These are phyloP conservation scores for Nasua narica DNA, from an alignment of 2,797 vertebrate genomes.

Conservation along the genomic window DNA sequence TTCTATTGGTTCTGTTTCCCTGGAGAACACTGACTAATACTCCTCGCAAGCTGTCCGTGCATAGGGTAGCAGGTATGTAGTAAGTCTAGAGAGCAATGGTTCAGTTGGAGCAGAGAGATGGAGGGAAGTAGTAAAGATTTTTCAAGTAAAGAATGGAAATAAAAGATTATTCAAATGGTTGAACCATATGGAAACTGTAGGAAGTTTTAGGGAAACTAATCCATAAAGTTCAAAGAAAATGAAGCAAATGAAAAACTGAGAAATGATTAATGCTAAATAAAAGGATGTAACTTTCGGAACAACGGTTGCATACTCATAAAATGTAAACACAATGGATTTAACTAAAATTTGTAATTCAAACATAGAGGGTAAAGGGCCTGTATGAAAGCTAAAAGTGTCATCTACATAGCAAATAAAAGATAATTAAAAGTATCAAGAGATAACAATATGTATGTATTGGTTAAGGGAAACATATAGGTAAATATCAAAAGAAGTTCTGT, in stretches of 20 bases:
- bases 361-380: not conserved
- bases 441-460: not conserved
- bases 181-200: not conserved
- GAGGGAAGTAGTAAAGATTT: not conserved
- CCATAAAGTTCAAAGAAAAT: not conserved
- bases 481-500: not conserved
- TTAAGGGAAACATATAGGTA: not conserved
- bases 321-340: not conserved
- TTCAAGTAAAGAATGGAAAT: not conserved
- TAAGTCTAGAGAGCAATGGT: not conserved
- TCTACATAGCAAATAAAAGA: not conserved
- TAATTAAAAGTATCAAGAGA: not conserved
- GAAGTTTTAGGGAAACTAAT: not conserved
- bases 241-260: not conserved
- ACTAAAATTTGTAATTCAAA: not conserved
- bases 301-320: not conserved
- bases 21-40: not conserved
- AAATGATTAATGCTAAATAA: not conserved
- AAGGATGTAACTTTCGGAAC: not conserved
- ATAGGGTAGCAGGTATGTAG: not conserved
- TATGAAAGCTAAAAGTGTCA: not conserved
- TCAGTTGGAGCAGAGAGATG: not conserved
- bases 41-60: not conserved
- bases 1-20: not conserved
- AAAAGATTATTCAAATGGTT: not conserved